These are phyloP conservation scores for Ladona fulva DNA, from an alignment of 1,140 invertebrate genomes.

Conservation along the genomic window DNA sequence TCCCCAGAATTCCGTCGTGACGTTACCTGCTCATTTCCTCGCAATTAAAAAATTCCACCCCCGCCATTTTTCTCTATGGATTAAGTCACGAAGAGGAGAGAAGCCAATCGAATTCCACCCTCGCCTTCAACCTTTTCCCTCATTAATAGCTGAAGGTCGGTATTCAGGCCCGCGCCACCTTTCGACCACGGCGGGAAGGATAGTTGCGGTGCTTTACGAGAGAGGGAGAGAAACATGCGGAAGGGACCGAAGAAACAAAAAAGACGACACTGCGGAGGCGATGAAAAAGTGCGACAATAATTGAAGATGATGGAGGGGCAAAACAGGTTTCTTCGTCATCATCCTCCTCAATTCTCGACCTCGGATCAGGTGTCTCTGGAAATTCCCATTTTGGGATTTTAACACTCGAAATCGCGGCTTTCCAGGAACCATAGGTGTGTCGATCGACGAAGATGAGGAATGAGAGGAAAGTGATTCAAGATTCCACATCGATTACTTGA, in stretches of 20 bases:
- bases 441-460: too few species aligned
- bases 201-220: not conserved
- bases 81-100: too few species aligned
- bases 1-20: too few species aligned
- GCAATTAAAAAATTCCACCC: too few species aligned
- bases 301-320: not conserved
- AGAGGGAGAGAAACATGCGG: not conserved
- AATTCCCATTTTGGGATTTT: not conserved
- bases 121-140: not conserved
- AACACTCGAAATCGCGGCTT: not conserved
- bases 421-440: not conserved
- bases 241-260: not conserved
- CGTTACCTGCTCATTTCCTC: too few species aligned
- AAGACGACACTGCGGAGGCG: not conserved
- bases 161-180: not conserved
- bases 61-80: too few species aligned
- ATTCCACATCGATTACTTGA: too few species aligned
- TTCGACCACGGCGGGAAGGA: not conserved
- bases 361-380: not conserved
- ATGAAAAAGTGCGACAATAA: conserved; percentile 1
- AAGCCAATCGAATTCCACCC: not conserved
- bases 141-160: not conserved
- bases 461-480: too few species aligned
- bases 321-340: not conserved
- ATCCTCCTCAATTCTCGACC: not conserved